Conservation (phyloP, 2,797 vertebrate species). For the Notoglanidium macrostoma region DNA sequence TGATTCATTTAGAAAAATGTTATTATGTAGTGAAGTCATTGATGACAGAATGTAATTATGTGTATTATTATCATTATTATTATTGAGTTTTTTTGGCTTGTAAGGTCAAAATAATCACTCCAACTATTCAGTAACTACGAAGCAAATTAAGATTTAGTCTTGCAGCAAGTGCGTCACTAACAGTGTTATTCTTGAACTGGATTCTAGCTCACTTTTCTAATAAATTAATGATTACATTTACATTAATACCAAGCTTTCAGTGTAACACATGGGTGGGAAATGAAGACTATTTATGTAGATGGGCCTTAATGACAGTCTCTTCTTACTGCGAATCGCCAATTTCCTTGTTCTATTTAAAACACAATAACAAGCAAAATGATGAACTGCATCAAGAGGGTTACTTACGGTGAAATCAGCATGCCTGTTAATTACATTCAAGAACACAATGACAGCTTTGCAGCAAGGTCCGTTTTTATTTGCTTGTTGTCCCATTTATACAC, state of each 20-base stretch:
- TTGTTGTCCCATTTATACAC: neutral
- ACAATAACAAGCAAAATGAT: neutral
- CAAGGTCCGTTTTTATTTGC: neutral
- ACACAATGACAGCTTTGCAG: neutral
- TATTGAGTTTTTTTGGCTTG: neutral
- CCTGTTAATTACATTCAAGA: neutral
- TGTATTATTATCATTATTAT: neutral
- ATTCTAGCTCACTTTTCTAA: neutral
- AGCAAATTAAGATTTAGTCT: neutral
- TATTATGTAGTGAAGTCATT: neutral
- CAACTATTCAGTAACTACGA: neutral
- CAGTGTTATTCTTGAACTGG: neutral
- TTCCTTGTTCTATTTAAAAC: slow-evolving; percentile 3
- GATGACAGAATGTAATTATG: neutral
- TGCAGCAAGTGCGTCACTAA: neutral
- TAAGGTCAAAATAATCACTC: neutral
- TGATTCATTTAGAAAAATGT: neutral
- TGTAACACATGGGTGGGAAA: neutral
- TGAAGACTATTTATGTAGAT: neutral
- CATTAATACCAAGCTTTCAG: neutral
- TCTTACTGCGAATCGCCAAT: neutral
- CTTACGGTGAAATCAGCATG: neutral
- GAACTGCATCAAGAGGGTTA: neutral
- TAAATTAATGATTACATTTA: neutral
- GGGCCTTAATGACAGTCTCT: neutral